Conservation (phyloP, 2,888 invertebrate species). For the Oligia fasciuncula region DNA sequence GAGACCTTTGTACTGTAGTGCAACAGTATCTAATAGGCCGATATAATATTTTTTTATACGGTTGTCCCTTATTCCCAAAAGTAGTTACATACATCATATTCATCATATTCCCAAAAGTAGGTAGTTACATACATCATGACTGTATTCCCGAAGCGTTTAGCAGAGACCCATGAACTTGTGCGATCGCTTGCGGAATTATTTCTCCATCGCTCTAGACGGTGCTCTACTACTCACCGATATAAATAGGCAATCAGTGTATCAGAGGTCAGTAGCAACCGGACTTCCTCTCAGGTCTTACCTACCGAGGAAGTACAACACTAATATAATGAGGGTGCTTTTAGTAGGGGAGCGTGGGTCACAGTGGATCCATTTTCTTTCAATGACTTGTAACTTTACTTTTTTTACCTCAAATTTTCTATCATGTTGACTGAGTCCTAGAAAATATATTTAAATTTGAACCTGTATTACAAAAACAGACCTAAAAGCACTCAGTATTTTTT, state of each 20-base stretch:
- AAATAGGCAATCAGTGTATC: constrained; percentile 79
- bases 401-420: too few species aligned
- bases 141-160: background rate
- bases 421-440: too few species aligned
- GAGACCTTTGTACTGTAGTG: background rate
- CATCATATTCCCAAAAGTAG: background rate
- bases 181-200: constrained; percentile 86
- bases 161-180: constrained; percentile 82
- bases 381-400: too few species aligned
- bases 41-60: background rate
- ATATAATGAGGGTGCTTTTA: constrained; percentile 80
- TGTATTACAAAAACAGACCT: too few species aligned
- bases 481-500: too few species aligned
- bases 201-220: constrained; percentile 79
- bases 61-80: background rate
- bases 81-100: background rate
- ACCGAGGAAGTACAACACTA: constrained; percentile 58
- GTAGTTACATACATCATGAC: background rate
- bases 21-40: background rate
- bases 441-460: too few species aligned
- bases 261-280: constrained; percentile 66
- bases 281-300: constrained; percentile 65
- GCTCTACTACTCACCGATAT: constrained; percentile 80
- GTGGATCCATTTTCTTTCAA: too few species aligned
- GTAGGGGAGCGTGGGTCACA: too few species aligned